Evolutionary conservation across 2,888 invertebrate species (phyloP), one percentile per base, ranked within the genome.

Genomic region (Brachylomia viminalis): DNA sequence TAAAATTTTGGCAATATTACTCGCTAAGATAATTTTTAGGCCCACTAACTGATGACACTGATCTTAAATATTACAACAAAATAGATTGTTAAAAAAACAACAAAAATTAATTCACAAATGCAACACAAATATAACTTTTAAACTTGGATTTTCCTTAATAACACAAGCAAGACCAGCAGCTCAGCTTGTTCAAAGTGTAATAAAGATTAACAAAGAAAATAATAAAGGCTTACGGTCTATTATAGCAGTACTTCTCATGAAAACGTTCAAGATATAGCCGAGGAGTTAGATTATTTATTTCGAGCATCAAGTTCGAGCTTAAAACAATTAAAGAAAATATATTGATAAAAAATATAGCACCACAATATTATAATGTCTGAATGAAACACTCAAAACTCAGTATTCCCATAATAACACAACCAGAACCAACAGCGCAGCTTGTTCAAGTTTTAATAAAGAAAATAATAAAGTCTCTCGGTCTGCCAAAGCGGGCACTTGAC

Each of bases 281-380:
- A 20, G 61, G 59, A 75, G 49, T 45, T 45, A 58, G 61, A 85
- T 79, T 78, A 79, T 86, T 90, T 88, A 83, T 88, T 88, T 91
- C 83, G 73, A 79, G 72, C 81, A 78, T 88, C 85, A 87, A 83
- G 82, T 83, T 72, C 52, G 88, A 90, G 80, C 88, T 89, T 64
- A 58, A 33, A 33, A 33, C 2, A 5, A 33, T 2, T 33, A 33
- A 33, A 38, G 8, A 38, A 38, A 38, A 38, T 38, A 7, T 38
- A 38, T 38, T 38, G 7, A 38, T 5, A 38, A 38, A 33, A 33
- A 33, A 33, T 33, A 8, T 38, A 38, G 38, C 38, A 38, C 38
- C 38, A 38, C 38, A 33, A 33, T 33, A 33, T 33, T 38, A 38
- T 38, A 38, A 38, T 38, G 4, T 38, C 38, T 7, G 38, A 56